phyloP scores from a whole-genome alignment of 2,113 vertebrate genomes.

The Noturus placidus region DNA sequence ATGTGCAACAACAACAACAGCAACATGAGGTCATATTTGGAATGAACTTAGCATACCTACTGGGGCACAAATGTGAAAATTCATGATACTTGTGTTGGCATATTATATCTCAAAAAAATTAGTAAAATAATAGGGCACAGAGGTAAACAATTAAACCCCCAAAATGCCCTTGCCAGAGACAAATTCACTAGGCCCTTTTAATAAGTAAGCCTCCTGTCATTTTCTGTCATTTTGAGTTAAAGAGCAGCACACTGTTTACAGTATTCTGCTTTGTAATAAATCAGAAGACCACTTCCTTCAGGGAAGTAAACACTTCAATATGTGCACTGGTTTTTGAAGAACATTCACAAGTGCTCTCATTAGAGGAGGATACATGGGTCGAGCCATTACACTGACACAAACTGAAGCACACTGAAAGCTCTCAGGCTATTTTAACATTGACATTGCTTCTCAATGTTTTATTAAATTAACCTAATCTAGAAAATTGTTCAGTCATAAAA shows the following conservation, averaged over 20 bases:
- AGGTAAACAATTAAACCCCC: slow-evolving; percentile 38
- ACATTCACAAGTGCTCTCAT: slow-evolving; percentile 51
- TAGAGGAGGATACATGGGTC: slow-evolving; percentile 47
- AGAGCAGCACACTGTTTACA: slow-evolving; percentile 49
- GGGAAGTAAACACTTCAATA: slow-evolving; percentile 56
- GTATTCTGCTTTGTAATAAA: slow-evolving; percentile 58
- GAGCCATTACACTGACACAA: slow-evolving; percentile 45
- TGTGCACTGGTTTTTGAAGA: slow-evolving; percentile 54
- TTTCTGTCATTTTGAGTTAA: slow-evolving; percentile 45
- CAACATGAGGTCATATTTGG: neutral
- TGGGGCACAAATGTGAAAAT: neutral
- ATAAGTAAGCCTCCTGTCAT: slow-evolving; percentile 42
- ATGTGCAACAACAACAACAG: neutral
- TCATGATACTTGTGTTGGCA: neutral
- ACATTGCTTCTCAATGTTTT: slow-evolving; percentile 2
- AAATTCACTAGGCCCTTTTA: slow-evolving; percentile 34
- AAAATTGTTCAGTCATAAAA: neutral
- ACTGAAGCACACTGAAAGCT: slow-evolving; percentile 13
- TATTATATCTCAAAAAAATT: slow-evolving; percentile 9
- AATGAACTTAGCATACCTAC: neutral
- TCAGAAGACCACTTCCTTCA: slow-evolving; percentile 56
- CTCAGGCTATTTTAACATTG: neutral
- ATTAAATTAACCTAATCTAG: neutral
- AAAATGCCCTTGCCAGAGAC: slow-evolving; percentile 4
- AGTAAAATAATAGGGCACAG: slow-evolving; percentile 1